Conservation (phyloP, 2,113 vertebrate genomes). For the Mystacornis crossleyi region DNA sequence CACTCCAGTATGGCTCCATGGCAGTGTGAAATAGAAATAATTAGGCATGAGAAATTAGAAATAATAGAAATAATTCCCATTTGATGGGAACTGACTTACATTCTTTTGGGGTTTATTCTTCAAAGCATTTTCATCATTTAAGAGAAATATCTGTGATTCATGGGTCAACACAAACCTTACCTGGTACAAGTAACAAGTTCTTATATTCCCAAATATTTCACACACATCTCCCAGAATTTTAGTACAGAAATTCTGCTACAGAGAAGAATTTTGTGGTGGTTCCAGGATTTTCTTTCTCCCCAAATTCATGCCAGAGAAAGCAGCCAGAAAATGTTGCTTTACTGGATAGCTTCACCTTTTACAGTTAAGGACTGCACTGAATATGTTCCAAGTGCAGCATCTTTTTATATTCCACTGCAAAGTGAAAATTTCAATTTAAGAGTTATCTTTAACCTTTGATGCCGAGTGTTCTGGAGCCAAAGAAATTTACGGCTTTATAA, state of each 20-base stretch:
- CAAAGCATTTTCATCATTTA: background rate
- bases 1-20: background rate
- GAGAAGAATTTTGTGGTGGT: background rate
- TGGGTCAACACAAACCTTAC: background rate
- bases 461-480: background rate
- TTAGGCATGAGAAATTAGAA: too few relatives aligned
- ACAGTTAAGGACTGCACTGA: background rate
- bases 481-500: background rate
- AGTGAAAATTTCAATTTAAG: background rate
- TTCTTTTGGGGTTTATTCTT: background rate
- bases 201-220: background rate
- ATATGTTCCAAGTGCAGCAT: background rate
- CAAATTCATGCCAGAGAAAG: background rate
- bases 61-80: background rate
- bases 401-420: background rate
- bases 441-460: background rate
- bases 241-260: background rate
- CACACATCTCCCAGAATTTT: accelerated
- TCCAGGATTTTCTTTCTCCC: background rate
- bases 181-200: background rate
- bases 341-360: background rate
- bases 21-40: background rate
- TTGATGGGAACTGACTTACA: background rate
- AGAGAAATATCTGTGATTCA: background rate
- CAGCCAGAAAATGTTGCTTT: background rate